Evolutionary conservation across 2,797 vertebrate species (phyloP).

Genomic region (Sebastes minor): DNA sequence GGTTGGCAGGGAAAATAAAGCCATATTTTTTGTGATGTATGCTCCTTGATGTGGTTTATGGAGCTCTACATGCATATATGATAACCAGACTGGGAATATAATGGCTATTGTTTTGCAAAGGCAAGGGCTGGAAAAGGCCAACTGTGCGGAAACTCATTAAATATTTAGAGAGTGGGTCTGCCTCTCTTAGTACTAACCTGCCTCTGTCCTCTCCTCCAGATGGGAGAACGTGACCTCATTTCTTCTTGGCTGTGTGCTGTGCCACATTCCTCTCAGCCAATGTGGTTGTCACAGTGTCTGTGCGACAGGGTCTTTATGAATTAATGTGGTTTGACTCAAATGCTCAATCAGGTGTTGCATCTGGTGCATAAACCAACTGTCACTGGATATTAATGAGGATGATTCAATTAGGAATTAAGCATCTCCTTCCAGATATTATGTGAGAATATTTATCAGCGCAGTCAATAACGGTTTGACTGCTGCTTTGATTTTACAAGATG

Average conservation of each 20-base stretch:
- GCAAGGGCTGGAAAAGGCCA: slow-evolving; percentile 78
- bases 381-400: slow-evolving; percentile 57
- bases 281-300: slow-evolving; percentile 53
- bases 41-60: slow-evolving; percentile 29
- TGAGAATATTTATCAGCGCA: not conserved
- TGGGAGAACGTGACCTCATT: slow-evolving; percentile 79
- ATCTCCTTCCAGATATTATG: not conserved
- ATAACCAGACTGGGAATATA: slow-evolving; percentile 53
- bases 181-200: slow-evolving; percentile 77
- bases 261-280: slow-evolving; percentile 56
- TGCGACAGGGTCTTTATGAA: slow-evolving; percentile 55
- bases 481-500: slow-evolving; percentile 7
- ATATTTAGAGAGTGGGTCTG: slow-evolving; percentile 83
- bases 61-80: slow-evolving; percentile 23
- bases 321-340: slow-evolving; percentile 61
- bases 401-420: slow-evolving; percentile 34
- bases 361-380: slow-evolving; percentile 52
- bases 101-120: slow-evolving; percentile 76
- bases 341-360: slow-evolving; percentile 62
- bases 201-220: slow-evolving; percentile 77
- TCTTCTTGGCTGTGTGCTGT: slow-evolving; percentile 56
- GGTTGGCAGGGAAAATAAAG: slow-evolving; percentile 13
- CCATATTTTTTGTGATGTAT: not conserved
- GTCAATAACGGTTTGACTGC: not conserved
- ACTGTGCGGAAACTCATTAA: slow-evolving; percentile 83